Evolutionary conservation across 2,797 vertebrate species (phyloP).

Genomic region (Aulostomus chinensis): DNA sequence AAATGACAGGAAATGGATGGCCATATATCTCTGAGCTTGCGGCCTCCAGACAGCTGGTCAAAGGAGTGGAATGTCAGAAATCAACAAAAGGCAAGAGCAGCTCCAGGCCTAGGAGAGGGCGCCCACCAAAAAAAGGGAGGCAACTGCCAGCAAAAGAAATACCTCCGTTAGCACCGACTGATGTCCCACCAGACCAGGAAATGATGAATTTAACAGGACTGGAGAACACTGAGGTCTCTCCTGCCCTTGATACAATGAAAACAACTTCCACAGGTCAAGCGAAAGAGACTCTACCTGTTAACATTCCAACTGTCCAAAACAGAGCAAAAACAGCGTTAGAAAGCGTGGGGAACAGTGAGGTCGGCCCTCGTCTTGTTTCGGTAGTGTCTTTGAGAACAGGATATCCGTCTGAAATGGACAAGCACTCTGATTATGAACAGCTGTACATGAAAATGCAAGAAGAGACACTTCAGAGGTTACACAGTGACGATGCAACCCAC

Average conservation of each 20-base stretch:
- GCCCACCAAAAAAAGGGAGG: not conserved
- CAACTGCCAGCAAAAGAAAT: not conserved
- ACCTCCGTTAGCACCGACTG: not conserved
- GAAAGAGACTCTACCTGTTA: not conserved
- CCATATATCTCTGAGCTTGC: not conserved
- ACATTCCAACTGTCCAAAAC: too few species aligned
- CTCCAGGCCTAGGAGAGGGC: not conserved
- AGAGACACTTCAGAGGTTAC: not conserved
- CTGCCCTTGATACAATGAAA: too few species aligned
- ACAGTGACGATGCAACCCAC: not conserved
- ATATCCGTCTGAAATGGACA: too few species aligned
- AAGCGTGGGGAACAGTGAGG: not conserved
- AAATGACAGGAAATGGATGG: not conserved
- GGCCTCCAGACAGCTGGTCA: not conserved
- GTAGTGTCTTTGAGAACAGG: not conserved
- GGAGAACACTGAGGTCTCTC: not conserved
- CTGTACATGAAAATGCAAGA: not conserved
- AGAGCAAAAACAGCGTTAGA: too few species aligned
- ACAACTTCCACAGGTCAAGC: too few species aligned
- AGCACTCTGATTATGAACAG: not conserved
- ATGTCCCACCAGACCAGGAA: not conserved
- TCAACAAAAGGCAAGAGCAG: not conserved
- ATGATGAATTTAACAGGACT: not conserved
- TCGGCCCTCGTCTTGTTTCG: not conserved
- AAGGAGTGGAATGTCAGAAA: conserved; percentile 2